A percentile compares a stretch with the other conserved stretches of the same genome.
phyloP scores from a whole-genome alignment of 2,888 invertebrate species.

The Seladonia tumulorum region DNA sequence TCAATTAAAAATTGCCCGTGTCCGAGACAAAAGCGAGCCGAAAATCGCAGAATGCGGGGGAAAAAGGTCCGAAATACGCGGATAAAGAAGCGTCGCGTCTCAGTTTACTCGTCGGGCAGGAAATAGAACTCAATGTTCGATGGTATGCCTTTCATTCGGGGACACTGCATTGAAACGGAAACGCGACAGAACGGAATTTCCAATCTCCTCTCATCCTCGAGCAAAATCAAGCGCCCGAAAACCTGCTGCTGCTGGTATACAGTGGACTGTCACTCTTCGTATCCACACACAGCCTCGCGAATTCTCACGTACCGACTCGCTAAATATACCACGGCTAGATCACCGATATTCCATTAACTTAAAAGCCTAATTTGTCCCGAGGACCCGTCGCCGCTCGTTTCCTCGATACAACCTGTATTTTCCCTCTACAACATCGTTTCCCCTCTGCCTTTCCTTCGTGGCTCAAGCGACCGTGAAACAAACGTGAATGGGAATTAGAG shows the following conservation, averaged over 20 bases:
- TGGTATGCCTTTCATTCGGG: slow-evolving; percentile 49
- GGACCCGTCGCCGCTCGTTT: background rate
- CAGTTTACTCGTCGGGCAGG: slow-evolving; percentile 22
- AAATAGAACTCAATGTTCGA: slow-evolving; percentile 34
- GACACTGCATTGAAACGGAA: slow-evolving; percentile 42
- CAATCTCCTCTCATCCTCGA: slow-evolving; percentile 56
- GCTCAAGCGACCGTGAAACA: background rate
- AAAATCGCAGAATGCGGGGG: background rate
- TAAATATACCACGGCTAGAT: slow-evolving; percentile 35
- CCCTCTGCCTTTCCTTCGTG: background rate
- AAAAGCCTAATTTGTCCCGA: slow-evolving; percentile 40
- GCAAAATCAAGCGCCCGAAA: slow-evolving; percentile 34
- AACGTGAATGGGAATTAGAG: background rate
- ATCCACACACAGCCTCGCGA: background rate
- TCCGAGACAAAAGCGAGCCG: background rate
- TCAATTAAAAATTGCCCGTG: background rate
- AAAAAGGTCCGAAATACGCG: background rate
- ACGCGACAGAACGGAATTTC: slow-evolving; percentile 54
- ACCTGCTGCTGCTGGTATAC: slow-evolving; percentile 30
- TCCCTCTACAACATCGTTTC: slow-evolving; percentile 31
- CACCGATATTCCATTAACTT: slow-evolving; percentile 44
- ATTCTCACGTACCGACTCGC: background rate
- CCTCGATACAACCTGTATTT: background rate
- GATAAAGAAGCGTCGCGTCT: slow-evolving; percentile 7
- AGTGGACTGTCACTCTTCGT: slow-evolving; percentile 4